A percentile compares a stretch with the other conserved stretches of the same genome.
Evolutionary conservation across 2,888 invertebrate species (phyloP).

Genomic region (Fragum whitleyi): DNA sequence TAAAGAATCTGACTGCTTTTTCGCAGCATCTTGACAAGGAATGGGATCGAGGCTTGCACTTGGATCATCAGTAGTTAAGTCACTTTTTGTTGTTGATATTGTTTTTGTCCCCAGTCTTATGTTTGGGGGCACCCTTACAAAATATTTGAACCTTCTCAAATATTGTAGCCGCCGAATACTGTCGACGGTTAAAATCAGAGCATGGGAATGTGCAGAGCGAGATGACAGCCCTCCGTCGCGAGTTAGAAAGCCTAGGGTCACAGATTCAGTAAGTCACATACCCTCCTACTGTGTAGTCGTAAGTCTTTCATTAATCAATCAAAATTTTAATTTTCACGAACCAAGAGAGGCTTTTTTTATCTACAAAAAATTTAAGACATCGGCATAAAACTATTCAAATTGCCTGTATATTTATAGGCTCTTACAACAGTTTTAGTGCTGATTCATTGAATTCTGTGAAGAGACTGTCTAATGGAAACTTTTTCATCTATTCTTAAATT

Average conservation of each 20-base stretch:
- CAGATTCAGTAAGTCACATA: conserved; percentile 80
- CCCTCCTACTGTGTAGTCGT: conserved; percentile 23
- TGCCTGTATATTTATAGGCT: too few relatives aligned
- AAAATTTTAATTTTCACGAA: background rate
- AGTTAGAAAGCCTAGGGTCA: conserved; percentile 75
- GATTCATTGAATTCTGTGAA: too few relatives aligned
- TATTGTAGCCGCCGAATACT: conserved; percentile 78
- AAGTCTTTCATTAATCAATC: conserved; percentile 8
- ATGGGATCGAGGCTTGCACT: conserved; percentile 5
- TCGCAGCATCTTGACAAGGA: conserved; percentile 16
- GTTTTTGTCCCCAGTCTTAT: conserved; percentile 9
- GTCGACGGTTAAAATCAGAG: conserved; percentile 75
- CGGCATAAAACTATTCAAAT: too few relatives aligned
- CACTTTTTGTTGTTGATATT: conserved; percentile 4
- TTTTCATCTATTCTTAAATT: too few relatives aligned
- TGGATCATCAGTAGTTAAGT: conserved; percentile 15
- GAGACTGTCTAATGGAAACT: too few relatives aligned
- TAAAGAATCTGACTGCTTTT: background rate
- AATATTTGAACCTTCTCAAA: conserved; percentile 76
- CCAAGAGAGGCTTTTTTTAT: too few relatives aligned
- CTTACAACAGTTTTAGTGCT: too few relatives aligned
- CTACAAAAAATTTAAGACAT: too few relatives aligned
- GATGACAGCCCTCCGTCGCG: conserved; percentile 70
- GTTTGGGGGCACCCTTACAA: conserved; percentile 69
- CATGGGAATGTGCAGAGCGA: conserved; percentile 71